Percentiles rank a stretch among this genome's conserved stretches.
These are phyloP conservation scores for Vidua macroura DNA, from an alignment of 2,113 vertebrate genomes.

Conservation along the genomic window DNA sequence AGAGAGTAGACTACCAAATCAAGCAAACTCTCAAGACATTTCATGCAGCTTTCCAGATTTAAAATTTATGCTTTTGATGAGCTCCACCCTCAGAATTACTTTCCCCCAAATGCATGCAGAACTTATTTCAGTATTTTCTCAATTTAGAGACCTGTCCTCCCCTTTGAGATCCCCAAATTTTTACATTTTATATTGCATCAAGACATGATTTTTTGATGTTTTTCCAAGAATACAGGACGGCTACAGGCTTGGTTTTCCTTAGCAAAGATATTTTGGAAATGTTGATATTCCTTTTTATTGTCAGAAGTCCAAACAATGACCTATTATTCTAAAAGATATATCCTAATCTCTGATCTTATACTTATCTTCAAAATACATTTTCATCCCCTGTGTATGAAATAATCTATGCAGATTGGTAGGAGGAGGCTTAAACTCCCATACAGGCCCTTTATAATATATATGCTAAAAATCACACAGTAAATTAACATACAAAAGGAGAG, in stretches of 20 bases:
- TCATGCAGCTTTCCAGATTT: neutral
- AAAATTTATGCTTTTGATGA: neutral
- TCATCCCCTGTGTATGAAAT: neutral
- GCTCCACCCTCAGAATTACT: neutral
- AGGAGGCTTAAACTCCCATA: neutral
- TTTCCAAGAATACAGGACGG: neutral
- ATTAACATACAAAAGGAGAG: neutral
- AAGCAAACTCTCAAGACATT: neutral
- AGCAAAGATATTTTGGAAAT: neutral
- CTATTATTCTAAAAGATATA: neutral
- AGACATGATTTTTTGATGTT: neutral
- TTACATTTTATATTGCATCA: neutral
- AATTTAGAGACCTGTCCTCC: neutral
- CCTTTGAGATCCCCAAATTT: neutral
- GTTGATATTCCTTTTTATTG: neutral
- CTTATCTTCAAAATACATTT: neutral
- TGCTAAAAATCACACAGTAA: neutral
- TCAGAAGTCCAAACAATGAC: neutral
- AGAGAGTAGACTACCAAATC: neutral
- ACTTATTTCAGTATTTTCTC: neutral
- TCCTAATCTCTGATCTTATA: neutral
- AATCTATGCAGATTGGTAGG: neutral
- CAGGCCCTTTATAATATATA: neutral
- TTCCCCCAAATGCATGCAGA: neutral
- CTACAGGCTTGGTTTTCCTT: neutral